phyloP scores from a whole-genome alignment of 2,113 vertebrate genomes.

The Entosphenus tridentatus region DNA sequence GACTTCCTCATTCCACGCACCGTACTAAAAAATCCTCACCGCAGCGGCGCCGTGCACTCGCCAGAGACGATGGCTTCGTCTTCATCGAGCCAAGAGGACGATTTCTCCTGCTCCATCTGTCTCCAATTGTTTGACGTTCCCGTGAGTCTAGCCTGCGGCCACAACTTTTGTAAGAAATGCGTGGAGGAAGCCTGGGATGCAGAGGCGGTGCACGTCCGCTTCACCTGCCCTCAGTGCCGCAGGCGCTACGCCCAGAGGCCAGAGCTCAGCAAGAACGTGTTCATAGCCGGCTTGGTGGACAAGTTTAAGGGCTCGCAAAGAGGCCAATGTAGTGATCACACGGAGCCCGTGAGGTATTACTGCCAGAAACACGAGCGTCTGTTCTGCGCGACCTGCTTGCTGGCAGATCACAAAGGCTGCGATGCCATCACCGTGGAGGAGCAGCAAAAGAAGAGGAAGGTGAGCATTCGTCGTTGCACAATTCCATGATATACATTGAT shows the following conservation, averaged over 20 bases:
- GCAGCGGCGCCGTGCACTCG: no score
- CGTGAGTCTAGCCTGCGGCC: slow-evolving; percentile 28
- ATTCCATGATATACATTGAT: no score
- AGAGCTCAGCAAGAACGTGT: not conserved
- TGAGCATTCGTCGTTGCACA: no score
- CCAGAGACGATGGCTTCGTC: no score
- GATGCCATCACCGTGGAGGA: no score
- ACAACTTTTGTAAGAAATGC: slow-evolving; percentile 36
- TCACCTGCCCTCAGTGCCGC: not conserved
- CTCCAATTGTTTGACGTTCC: slow-evolving; percentile 17
- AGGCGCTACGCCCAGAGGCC: not conserved
- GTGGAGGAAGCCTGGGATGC: slow-evolving; percentile 9
- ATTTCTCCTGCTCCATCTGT: slow-evolving; percentile 23
- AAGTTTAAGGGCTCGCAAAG: not conserved
- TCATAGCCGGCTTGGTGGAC: not conserved
- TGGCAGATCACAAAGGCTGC: not conserved
- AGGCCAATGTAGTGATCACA: not conserved
- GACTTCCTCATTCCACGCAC: no score
- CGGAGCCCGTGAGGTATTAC: not conserved
- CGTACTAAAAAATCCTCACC: no score
- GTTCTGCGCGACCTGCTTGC: not conserved
- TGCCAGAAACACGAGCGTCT: not conserved
- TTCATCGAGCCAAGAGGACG: slow-evolving; percentile 8
- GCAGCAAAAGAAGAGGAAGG: no score
- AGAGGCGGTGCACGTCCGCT: not conserved